phyloP scores from a whole-genome alignment of 2,888 invertebrate genomes.

The Trisateles emortualis region DNA sequence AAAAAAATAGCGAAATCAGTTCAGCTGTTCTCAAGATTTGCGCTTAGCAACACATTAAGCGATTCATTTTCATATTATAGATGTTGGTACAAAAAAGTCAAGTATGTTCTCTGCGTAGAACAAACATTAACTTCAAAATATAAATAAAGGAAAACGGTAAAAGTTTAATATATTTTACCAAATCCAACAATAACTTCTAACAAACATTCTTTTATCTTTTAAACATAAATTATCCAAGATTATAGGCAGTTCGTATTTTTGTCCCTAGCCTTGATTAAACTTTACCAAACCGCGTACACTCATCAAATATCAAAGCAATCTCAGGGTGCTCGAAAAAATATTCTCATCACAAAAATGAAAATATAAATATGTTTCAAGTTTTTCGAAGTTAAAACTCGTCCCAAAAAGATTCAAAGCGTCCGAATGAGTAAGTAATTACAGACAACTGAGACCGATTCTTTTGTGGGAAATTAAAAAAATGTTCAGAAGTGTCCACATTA shows the following conservation, averaged over 20 bases:
- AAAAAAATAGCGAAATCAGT: too few relatives aligned
- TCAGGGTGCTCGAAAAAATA: constrained; percentile 24
- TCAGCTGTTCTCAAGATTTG: too few relatives aligned
- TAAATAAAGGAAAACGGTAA: not conserved
- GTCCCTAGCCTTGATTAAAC: constrained; percentile 27
- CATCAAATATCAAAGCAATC: constrained; percentile 41
- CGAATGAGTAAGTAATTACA: constrained; percentile 51
- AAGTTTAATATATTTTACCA: not conserved
- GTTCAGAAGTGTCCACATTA: constrained; percentile 27
- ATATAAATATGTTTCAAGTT: constrained; percentile 32
- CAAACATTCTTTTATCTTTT: not conserved
- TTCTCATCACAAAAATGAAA: constrained; percentile 29
- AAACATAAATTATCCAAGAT: constrained; percentile 1
- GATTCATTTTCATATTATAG: too few relatives aligned
- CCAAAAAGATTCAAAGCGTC: constrained; percentile 41
- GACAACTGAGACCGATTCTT: constrained; percentile 36
- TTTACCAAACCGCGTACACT: constrained; percentile 24
- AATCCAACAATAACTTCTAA: not conserved
- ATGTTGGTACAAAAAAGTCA: too few relatives aligned
- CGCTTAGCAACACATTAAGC: too few relatives aligned
- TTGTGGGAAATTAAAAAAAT: constrained; percentile 31
- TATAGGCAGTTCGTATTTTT: not conserved
- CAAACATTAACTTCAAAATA: too few relatives aligned
- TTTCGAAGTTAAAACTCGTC: constrained; percentile 29
- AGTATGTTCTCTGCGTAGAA: too few relatives aligned